Evolutionary conservation across 2,113 vertebrate genomes (phyloP).

Genomic region (Anguilla japonica): DNA sequence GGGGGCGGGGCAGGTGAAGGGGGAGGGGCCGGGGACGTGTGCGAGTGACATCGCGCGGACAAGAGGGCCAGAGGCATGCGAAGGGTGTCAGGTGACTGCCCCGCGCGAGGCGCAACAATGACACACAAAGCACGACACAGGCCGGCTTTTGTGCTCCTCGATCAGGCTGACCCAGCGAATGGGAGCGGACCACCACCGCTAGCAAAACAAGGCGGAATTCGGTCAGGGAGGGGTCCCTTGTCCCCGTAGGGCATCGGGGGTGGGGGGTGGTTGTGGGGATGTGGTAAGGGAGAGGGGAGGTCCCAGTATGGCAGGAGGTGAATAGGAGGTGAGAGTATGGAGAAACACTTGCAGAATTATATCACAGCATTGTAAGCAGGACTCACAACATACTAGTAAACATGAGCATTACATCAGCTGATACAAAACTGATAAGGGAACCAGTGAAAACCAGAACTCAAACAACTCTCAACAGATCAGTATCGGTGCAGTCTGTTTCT

Average conservation of each 20-base stretch:
- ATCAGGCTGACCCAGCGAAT: not conserved
- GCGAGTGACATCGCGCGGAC: not conserved
- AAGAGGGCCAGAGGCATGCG: not conserved
- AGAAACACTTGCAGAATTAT: not conserved
- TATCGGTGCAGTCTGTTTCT: not conserved
- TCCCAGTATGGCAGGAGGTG: not conserved
- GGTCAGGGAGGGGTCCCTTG: not conserved
- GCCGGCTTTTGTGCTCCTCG: not conserved
- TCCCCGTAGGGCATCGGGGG: not conserved
- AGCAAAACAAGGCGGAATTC: not conserved
- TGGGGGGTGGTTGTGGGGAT: not conserved
- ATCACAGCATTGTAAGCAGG: not conserved
- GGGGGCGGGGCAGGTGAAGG: too few species aligned
- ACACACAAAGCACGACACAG: not conserved
- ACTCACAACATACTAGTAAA: not conserved
- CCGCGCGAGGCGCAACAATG: not conserved
- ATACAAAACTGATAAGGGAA: not conserved
- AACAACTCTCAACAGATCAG: not conserved
- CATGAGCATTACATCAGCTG: not conserved
- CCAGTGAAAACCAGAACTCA: not conserved
- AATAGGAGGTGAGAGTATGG: not conserved
- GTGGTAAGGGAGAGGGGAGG: not conserved
- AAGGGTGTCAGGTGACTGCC: not conserved
- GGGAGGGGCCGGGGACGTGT: not conserved
- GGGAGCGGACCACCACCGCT: not conserved